Base-by-base conservation (phyloP, 1,140 invertebrate genomes). In the Drosophila novamexicana region DNA sequence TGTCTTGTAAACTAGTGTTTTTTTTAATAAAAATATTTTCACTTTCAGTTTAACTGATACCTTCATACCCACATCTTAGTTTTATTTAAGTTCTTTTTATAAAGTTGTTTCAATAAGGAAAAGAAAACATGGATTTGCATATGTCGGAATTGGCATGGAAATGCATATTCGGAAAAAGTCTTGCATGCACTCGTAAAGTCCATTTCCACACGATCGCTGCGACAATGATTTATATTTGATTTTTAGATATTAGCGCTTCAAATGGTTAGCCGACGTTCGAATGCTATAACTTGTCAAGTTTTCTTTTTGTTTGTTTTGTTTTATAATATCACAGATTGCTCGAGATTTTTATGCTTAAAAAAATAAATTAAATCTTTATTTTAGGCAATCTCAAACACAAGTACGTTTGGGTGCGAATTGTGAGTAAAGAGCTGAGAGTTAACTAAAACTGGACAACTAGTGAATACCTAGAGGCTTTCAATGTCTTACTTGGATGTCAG, bases 281-380 rank as follows among this genome's bases (percentile, higher is more conserved):
- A 59, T 42, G 62, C 73, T 72, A 58, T 59, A 66, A 66, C 77
- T 69, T 76, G 58, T 68, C 66, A 34, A 54, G 62, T 77, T 81
- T 75, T 70, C 44, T 63, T 71, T 67, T 59, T 42, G 49, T 57
- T 70, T 61, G 16, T 61, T 71, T 59, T 67, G 72, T 75, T 71
- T 86, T 77, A 62, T 81, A 89, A 90, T 91, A 91, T 91, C 90
- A 91, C 90, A 91, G 90, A 88, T 90, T 91, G 90, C 85, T 91
- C 90, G 85, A 91, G 90, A 91, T 91, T 83, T 82, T 74, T 74
- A 79, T 79, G 83, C 76, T 77, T 74, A 77, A 88, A 88, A 79
- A 57, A 75, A 80, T 83, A 57, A 49, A 63, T 44, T 74, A 78
- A 82, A 77, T 75, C 59, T 57, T 66, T 69, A 61, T 67, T 69